Evolutionary conservation across 2,113 vertebrate species (phyloP).

Genomic region (Aspidoscelis tigris): DNA sequence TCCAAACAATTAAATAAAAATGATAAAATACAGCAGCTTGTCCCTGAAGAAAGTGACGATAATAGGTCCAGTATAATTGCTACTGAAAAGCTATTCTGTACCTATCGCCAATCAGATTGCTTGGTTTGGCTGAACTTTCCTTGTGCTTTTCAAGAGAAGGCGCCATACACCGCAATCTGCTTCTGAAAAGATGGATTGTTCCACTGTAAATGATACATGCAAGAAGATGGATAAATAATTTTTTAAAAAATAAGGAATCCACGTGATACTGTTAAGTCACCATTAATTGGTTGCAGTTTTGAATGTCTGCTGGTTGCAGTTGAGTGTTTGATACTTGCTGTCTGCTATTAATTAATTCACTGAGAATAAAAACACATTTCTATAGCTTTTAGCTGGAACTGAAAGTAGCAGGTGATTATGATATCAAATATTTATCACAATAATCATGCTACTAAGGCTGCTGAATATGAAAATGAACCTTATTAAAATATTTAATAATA

Average conservation of each 20-base stretch:
- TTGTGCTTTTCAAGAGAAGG: slow-evolving; percentile 2
- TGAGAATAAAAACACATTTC: neutral
- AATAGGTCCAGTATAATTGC: slow-evolving; percentile 41
- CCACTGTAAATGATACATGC: rapidly evolving
- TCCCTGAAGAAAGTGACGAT: neutral
- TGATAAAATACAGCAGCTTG: slow-evolving; percentile 30
- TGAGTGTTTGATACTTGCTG: rapidly evolving
- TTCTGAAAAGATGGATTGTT: slow-evolving; percentile 27
- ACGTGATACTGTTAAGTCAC: rapidly evolving
- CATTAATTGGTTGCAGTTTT: neutral
- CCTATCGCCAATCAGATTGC: neutral
- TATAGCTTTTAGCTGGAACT: neutral
- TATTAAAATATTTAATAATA: too few species aligned
- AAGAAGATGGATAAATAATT: neutral
- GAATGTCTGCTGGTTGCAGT: neutral
- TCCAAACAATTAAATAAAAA: neutral
- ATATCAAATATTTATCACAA: neutral
- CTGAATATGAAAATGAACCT: too few species aligned
- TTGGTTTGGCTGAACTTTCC: slow-evolving; percentile 18
- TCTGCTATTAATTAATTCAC: neutral
- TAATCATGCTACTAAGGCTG: too few species aligned
- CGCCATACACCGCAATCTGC: rapidly evolving
- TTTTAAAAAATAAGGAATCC: neutral
- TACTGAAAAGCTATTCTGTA: neutral
- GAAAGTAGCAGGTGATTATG: neutral